A percentile compares a stretch with the other conserved stretches of the same genome.
Evolutionary conservation across 92 coral and sea anemone species (phyloP).

Genomic region (Epizoanthus fatuus): DNA sequence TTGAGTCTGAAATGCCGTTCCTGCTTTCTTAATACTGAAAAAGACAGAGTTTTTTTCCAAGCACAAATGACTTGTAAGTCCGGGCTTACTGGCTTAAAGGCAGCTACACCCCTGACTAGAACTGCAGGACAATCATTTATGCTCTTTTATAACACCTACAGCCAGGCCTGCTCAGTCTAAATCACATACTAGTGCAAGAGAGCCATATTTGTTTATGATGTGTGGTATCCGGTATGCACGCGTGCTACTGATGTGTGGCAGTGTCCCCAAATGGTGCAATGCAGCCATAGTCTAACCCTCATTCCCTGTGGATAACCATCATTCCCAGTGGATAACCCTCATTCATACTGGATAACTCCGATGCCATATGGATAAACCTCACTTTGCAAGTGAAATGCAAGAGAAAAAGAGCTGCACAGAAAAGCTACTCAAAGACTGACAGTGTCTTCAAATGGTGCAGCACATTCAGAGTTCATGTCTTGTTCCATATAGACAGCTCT

Average conservation of each 20-base stretch:
- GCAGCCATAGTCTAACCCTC: slow-evolving; percentile 11
- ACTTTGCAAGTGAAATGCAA: not conserved
- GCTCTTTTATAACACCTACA: slow-evolving; percentile 43
- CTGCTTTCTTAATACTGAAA: no score
- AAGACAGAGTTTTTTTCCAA: no score
- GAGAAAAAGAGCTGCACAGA: no score
- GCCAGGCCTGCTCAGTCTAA: slow-evolving; percentile 44
- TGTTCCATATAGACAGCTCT: not conserved
- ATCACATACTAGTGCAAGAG: slow-evolving; percentile 49
- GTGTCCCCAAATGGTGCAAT: slow-evolving; percentile 21
- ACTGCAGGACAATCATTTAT: slow-evolving; percentile 24
- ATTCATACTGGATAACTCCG: not conserved
- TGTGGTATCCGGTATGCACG: slow-evolving; percentile 30
- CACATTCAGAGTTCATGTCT: no score
- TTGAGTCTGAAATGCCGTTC: no score
- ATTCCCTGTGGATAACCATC: not conserved
- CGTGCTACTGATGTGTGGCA: slow-evolving; percentile 37
- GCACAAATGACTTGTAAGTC: no score
- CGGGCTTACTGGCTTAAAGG: no score
- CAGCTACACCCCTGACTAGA: no score
- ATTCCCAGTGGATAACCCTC: not conserved
- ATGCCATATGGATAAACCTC: not conserved
- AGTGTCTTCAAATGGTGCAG: no score
- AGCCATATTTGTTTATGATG: slow-evolving; percentile 54
- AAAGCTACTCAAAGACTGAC: no score